These are phyloP conservation scores for Porites evermanni DNA, from an alignment of 92 coral and sea anemone species.

Conservation along the genomic window DNA sequence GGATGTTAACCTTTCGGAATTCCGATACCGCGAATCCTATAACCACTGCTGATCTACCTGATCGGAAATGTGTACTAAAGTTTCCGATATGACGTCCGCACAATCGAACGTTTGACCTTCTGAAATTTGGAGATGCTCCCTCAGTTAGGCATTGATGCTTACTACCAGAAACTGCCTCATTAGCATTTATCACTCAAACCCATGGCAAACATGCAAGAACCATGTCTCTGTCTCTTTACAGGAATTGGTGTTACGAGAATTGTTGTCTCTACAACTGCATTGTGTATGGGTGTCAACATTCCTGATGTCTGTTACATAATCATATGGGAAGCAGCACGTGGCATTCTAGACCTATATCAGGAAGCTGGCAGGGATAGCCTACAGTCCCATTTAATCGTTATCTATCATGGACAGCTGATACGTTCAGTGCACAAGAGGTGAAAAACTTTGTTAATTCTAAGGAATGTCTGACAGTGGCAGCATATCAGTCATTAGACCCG, in stretches of 20 bases:
- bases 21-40: too few relatives aligned
- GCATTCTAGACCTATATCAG: constrained; percentile 54
- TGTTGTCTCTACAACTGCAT: constrained; percentile 56
- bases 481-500: constrained; percentile 43
- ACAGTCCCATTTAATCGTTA: constrained; percentile 33
- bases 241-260: constrained; percentile 46
- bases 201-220: constrained; percentile 52
- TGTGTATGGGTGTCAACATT: constrained; percentile 68
- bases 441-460: constrained; percentile 54
- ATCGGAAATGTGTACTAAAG: too few relatives aligned
- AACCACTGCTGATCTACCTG: too few relatives aligned
- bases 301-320: constrained; percentile 53
- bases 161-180: constrained; percentile 33
- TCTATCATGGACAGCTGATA: constrained; percentile 70
- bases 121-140: too few relatives aligned
- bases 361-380: constrained; percentile 61
- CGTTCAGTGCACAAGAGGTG: constrained; percentile 54
- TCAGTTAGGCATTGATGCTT: constrained; percentile 41
- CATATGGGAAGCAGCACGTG: constrained; percentile 62
- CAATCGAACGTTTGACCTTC: too few relatives aligned
- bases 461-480: constrained; percentile 70
- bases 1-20: too few relatives aligned
- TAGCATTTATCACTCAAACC: constrained; percentile 55
- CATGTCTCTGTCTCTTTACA: constrained; percentile 32
- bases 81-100: too few relatives aligned